These are phyloP conservation scores for Porites lutea DNA, from an alignment of 64 coral and sea anemone species.

Conservation along the genomic window DNA sequence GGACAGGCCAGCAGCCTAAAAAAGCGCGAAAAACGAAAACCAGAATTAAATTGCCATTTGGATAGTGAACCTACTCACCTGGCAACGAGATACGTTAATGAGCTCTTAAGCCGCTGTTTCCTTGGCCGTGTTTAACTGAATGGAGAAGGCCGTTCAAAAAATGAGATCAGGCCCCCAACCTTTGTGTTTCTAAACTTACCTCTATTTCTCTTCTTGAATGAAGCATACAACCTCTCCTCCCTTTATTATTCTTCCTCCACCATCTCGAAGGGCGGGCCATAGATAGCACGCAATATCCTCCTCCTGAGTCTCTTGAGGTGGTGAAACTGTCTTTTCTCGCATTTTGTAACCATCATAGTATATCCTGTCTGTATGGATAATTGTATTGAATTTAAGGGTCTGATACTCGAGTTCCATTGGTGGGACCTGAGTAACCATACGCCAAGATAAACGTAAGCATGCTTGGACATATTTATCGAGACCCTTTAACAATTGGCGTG, in stretches of 20 bases:
- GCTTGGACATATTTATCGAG: neutral
- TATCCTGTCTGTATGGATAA: neutral
- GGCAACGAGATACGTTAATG: too few species aligned
- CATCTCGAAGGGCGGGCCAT: neutral
- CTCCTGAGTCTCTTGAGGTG: neutral
- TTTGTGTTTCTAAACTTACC: too few species aligned
- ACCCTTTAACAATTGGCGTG: neutral
- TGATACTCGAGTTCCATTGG: neutral
- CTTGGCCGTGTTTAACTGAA: too few species aligned
- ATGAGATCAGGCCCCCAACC: too few species aligned
- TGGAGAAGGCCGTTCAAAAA: too few species aligned
- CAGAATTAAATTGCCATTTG: too few species aligned
- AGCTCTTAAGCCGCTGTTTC: too few species aligned
- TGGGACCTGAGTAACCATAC: neutral
- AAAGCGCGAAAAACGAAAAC: too few species aligned
- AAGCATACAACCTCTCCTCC: neutral
- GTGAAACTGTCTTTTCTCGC: neutral
- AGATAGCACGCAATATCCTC: neutral
- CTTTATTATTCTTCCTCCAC: neutral
- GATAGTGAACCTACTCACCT: too few species aligned
- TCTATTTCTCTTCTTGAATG: neutral
- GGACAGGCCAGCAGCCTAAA: too few species aligned
- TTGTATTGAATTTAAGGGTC: neutral
- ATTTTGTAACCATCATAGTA: neutral
- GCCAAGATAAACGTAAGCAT: neutral